Evolutionary conservation across 1,140 invertebrate species (phyloP).

Genomic region (Aphaenogaster rudis): DNA sequence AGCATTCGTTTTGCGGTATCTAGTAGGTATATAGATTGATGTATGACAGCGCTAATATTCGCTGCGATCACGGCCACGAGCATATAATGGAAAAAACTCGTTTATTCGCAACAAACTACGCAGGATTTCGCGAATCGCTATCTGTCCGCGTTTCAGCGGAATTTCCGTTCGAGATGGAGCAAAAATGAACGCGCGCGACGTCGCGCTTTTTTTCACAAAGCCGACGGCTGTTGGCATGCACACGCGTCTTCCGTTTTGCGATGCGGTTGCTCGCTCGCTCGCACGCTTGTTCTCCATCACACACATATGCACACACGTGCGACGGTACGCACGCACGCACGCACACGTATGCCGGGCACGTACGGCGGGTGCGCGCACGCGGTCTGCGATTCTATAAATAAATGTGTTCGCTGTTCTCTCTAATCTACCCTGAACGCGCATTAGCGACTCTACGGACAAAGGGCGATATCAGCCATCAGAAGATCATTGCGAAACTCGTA

Average conservation of each 20-base stretch:
- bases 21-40: neutral
- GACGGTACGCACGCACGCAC: neutral
- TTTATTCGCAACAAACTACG: neutral
- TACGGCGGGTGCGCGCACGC: conserved; percentile 30
- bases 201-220: conserved; percentile 49
- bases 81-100: neutral
- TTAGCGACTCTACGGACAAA: conserved; percentile 69
- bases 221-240: conserved; percentile 66
- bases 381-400: conserved; percentile 80
- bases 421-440: conserved; percentile 74
- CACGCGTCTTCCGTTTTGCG: conserved; percentile 71
- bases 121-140: conserved; percentile 14
- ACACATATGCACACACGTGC: neutral
- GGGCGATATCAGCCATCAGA: conserved; percentile 72
- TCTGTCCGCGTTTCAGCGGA: conserved; percentile 6
- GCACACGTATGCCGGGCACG: conserved; percentile 26
- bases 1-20: neutral
- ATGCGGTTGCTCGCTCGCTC: conserved; percentile 49
- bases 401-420: conserved; percentile 71
- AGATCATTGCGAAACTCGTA: conserved; percentile 66
- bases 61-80: neutral
- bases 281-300: neutral
- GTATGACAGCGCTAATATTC: conserved; percentile 9
- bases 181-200: conserved; percentile 19
- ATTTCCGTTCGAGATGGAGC: conserved; percentile 30